Evolutionary conservation across 2,797 vertebrate genomes (phyloP), one percentile per base, ranked within the genome.

Genomic region (Botia almorhae): DNA sequence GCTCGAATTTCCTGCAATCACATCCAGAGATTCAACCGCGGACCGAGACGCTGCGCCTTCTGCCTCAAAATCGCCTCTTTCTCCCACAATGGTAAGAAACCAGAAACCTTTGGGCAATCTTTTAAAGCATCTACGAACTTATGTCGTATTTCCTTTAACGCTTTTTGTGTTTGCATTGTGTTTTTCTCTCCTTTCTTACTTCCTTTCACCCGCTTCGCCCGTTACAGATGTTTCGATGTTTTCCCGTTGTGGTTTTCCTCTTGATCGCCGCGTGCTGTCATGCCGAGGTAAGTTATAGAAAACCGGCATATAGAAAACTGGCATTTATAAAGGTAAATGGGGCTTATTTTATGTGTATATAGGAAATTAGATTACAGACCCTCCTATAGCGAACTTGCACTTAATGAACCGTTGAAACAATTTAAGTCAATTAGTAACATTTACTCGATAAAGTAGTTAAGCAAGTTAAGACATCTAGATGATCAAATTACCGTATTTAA

Each of bases 171-270:
- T 78, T 78, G 11, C 19, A 48, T 60, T 61, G 73, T 23, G 53
- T 56, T 60, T 64, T 36, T 0, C n/a, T 56, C 23, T 58, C 17
- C 48, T 85, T 55, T 58, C 70, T 61, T 0, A 84, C 43, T 76
- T 70, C 56, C 76, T 43, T 65, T 19, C 68, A 13, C 46, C 65
- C 33, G 85, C 67, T 46, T 21, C 33, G 50, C 67, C 39, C 53
- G 70, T 61, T 87, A 89, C 92, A 94, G 93, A 94, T 94, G 93
- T 94, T 89, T 58, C 87, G 85, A 84, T 88, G 91, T 87, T 87
- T 90, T 67, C 82, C 91, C 5, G 90, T 73, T 81, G 85, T 94
- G 61, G 81, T 92, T 13, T 85, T 93, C 81, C 56, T 78, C 46
- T 87, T 94, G 58, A 86, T 89, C 61, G 78, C 69, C 50, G 89